These are phyloP conservation scores for Lasioglossum zephyrum DNA, from an alignment of 2,888 invertebrate species.

Conservation along the genomic window DNA sequence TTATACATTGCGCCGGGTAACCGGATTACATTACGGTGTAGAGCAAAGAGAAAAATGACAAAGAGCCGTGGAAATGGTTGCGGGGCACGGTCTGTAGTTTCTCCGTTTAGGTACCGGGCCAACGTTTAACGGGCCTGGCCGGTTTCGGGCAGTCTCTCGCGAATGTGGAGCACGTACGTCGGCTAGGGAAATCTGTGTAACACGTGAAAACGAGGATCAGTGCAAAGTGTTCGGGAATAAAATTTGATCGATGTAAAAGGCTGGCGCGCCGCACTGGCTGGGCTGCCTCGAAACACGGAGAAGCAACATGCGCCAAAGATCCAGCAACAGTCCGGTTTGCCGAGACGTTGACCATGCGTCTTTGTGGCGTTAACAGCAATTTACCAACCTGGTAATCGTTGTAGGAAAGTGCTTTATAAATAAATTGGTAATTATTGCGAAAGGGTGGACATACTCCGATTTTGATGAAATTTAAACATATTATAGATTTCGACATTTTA, in stretches of 20 bases:
- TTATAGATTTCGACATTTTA: too few relatives aligned
- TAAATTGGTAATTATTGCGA: too few relatives aligned
- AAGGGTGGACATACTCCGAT: too few relatives aligned
- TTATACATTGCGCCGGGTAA: not conserved
- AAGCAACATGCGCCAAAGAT: conserved; percentile 38
- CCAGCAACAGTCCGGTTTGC: conserved; percentile 29
- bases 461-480: too few relatives aligned
- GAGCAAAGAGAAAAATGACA: not conserved
- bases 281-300: conserved; percentile 42
- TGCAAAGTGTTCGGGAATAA: conserved; percentile 25
- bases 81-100: not conserved
- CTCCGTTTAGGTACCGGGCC: not conserved
- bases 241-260: conserved; percentile 50
- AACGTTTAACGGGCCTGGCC: not conserved
- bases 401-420: conserved; percentile 71
- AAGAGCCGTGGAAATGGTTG: conserved; percentile 6
- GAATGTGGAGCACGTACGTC: conserved; percentile 33
- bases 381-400: conserved; percentile 69
- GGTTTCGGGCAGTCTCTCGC: not conserved
- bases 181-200: conserved; percentile 37
- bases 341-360: not conserved
- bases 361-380: conserved; percentile 69
- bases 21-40: not conserved
- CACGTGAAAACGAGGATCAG: conserved; percentile 32
- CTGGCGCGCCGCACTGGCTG: not conserved